These are phyloP conservation scores for Anniella stebbinsi DNA, from an alignment of 2,797 vertebrate species.

Conservation along the genomic window DNA sequence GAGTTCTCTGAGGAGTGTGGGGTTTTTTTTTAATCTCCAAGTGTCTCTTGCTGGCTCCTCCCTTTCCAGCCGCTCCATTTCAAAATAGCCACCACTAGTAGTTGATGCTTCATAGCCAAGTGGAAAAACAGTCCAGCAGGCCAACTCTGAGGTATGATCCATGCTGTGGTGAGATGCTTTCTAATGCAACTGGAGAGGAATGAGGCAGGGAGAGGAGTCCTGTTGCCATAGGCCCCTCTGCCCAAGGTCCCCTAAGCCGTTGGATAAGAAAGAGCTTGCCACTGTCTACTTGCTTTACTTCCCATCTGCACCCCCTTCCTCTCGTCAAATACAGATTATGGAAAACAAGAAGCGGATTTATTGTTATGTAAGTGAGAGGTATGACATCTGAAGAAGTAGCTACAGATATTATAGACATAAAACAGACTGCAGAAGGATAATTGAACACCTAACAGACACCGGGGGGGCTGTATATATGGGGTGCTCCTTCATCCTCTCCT, in stretches of 20 bases:
- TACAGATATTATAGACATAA: neutral
- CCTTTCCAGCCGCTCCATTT: too few species aligned
- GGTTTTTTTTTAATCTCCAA: too few species aligned
- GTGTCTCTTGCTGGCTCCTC: too few species aligned
- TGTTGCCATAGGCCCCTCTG: neutral
- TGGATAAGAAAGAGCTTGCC: neutral
- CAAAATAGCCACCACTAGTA: neutral
- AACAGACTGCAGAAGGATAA: neutral
- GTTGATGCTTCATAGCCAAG: too few species aligned
- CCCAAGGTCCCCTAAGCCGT: neutral
- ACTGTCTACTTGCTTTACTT: neutral
- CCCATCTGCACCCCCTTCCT: neutral
- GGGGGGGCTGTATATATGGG: neutral
- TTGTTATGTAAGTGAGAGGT: neutral
- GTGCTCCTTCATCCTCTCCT: neutral
- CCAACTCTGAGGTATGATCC: neutral
- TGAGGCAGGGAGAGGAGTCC: too few species aligned
- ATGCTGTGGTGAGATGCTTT: neutral
- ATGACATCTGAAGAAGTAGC: neutral
- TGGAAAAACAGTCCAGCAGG: neutral
- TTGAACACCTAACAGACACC: neutral
- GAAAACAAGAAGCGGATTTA: neutral
- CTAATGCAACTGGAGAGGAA: neutral
- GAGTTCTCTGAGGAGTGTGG: too few species aligned
- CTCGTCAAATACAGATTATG: neutral